These are phyloP conservation scores for rabbit (Oryctolagus cuniculus) DNA, from an alignment of 2,113 vertebrate genomes.

Conservation along the genomic window DNA sequence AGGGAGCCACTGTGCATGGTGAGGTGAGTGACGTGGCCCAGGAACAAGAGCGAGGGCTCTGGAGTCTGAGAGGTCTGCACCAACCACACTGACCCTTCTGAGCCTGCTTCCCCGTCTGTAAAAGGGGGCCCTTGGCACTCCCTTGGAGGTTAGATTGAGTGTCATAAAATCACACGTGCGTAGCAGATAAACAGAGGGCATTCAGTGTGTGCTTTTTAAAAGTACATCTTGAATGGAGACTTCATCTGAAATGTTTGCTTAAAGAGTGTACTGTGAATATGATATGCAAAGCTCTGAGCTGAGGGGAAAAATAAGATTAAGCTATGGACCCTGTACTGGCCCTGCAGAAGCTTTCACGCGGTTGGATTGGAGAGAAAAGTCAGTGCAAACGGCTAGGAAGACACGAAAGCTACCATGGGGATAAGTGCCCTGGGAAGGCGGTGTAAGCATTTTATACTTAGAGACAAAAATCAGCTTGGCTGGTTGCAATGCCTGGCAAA, in stretches of 20 bases:
- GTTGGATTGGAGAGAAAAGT: background rate
- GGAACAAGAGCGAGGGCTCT: background rate
- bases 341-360: background rate
- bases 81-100: background rate
- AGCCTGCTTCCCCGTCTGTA: background rate
- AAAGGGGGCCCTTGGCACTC: background rate
- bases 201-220: background rate
- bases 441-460: background rate
- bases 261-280: background rate
- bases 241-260: conserved; percentile 46
- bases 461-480: background rate
- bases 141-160: background rate
- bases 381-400: background rate
- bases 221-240: background rate
- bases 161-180: background rate
- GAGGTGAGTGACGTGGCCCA: too few relatives aligned
- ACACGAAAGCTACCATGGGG: background rate
- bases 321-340: background rate
- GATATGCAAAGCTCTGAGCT: background rate
- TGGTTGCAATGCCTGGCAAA: conserved; percentile 35
- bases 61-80: background rate
- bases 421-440: background rate
- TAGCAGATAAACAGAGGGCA: background rate
- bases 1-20: background rate
- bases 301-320: background rate